phyloP scores from a whole-genome alignment of 1,140 invertebrate species.

The Scylla paramamosain region DNA sequence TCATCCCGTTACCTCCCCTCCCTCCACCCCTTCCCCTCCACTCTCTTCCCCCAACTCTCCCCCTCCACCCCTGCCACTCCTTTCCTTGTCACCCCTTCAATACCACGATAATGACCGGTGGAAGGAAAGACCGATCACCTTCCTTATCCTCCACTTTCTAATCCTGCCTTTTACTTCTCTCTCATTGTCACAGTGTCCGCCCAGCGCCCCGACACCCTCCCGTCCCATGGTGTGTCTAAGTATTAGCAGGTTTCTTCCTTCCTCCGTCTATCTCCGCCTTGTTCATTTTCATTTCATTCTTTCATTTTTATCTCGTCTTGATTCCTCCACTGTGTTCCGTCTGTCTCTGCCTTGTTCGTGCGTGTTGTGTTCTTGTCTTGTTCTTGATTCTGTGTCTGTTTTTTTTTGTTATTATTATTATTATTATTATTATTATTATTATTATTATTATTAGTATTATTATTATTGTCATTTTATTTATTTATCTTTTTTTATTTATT shows the following conservation, averaged over 20 bases:
- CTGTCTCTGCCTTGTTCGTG: not conserved
- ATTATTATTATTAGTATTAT: too few species aligned
- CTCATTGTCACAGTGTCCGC: not conserved
- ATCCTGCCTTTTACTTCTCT: not conserved
- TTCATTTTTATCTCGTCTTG: too few species aligned
- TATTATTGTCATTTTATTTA: too few species aligned
- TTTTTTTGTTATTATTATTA: not conserved
- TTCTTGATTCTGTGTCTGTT: not conserved
- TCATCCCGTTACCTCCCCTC: too few species aligned
- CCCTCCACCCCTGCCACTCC: not conserved
- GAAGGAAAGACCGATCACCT: not conserved
- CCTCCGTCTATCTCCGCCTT: not conserved
- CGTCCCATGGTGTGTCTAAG: not conserved
- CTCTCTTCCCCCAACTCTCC: not conserved
- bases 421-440: too few species aligned
- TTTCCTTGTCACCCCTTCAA: not conserved
- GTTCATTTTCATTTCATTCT: too few species aligned
- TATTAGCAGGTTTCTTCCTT: not conserved
- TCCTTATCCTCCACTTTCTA: slow-evolving; percentile 11
- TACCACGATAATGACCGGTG: not conserved
- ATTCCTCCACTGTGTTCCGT: not conserved
- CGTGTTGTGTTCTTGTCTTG: not conserved
- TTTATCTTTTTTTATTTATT: too few species aligned
- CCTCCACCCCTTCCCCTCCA: not conserved
- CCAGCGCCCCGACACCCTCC: not conserved